Evolutionary conservation across 2,113 vertebrate species (phyloP).

Genomic region (Phalacrocorax pelagicus): DNA sequence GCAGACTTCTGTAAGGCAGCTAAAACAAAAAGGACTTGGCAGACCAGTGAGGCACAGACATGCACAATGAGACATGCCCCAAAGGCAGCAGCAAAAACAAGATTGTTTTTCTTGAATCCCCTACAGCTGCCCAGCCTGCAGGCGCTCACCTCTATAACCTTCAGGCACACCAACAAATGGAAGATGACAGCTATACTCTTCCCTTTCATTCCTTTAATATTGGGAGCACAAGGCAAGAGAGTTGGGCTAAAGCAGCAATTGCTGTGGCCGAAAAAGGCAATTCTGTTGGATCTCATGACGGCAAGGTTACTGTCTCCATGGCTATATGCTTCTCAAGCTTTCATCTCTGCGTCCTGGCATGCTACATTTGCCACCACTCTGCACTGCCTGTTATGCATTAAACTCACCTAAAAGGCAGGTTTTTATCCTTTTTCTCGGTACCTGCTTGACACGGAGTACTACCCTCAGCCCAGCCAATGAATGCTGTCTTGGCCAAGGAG

Average conservation of each 20-base stretch:
- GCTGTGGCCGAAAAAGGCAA: neutral
- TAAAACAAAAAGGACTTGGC: neutral
- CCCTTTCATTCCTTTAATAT: neutral
- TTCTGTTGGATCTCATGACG: neutral
- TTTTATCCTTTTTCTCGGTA: neutral
- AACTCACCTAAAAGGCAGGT: neutral
- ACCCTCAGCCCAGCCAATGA: neutral
- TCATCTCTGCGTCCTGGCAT: neutral
- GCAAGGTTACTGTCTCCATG: neutral
- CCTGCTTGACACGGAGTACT: neutral
- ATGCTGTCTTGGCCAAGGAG: neutral
- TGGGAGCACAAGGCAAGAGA: neutral
- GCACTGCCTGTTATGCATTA: neutral
- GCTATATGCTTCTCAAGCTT: neutral
- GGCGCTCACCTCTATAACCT: slow-evolving; percentile 16
- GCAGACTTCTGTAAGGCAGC: neutral
- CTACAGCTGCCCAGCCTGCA: slow-evolving; percentile 28
- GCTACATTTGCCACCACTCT: neutral
- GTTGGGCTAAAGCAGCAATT: neutral
- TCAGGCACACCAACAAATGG: neutral
- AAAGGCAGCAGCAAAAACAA: neutral
- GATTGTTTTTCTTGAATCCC: neutral
- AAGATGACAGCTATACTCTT: neutral
- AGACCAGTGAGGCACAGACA: neutral
- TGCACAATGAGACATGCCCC: neutral